A percentile compares a stretch with the other conserved stretches of the same genome.
phyloP scores from a whole-genome alignment of 2,113 vertebrate species.

The Rhadina sibilatrix region DNA sequence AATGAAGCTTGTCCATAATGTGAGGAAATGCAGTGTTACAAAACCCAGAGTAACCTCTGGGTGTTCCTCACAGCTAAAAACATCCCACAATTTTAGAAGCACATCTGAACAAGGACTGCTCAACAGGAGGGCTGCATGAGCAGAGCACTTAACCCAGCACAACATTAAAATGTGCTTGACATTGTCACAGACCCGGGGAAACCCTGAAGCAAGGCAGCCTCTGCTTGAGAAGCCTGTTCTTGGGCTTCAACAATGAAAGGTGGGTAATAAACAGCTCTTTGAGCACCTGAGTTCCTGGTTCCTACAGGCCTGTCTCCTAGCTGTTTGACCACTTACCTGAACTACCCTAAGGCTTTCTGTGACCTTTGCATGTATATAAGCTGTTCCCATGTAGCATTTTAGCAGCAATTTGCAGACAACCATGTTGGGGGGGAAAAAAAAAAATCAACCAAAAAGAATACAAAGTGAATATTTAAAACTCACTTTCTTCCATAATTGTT shows the following conservation, averaged over 20 bases:
- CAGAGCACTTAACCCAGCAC: neutral
- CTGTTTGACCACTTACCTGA: neutral
- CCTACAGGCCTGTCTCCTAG: neutral
- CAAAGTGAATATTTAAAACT: neutral
- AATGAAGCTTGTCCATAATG: neutral
- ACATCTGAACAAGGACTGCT: neutral
- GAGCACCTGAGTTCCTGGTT: neutral
- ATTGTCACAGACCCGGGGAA: neutral
- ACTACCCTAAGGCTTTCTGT: neutral
- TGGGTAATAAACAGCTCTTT: neutral
- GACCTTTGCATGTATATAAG: neutral
- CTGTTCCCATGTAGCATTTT: neutral
- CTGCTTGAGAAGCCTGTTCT: neutral
- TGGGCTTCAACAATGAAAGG: neutral
- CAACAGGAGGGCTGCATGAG: neutral
- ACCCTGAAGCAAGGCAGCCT: neutral
- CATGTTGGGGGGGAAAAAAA: neutral
- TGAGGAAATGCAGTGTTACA: fast-evolving
- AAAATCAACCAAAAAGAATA: neutral
- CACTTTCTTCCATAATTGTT: neutral
- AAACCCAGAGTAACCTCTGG: neutral
- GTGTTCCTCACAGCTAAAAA: neutral
- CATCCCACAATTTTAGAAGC: neutral
- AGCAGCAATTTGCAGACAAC: neutral
- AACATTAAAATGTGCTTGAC: neutral